phyloP scores from a whole-genome alignment of 2,797 vertebrate genomes.

The Macropus fuliginosus region DNA sequence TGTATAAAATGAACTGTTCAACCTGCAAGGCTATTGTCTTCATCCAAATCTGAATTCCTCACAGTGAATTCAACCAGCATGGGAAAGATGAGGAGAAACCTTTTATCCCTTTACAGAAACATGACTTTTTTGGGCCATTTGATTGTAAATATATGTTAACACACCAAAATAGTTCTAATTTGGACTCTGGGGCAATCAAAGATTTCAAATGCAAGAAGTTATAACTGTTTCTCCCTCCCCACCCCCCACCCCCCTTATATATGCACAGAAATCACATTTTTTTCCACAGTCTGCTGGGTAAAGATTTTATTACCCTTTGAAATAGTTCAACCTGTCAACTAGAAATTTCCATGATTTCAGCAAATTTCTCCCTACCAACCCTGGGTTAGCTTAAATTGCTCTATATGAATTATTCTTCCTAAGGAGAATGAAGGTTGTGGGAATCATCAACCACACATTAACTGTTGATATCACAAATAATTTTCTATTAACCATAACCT shows the following conservation, averaged over 20 bases:
- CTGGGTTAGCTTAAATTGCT: neutral
- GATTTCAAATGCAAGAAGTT: neutral
- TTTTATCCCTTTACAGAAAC: neutral
- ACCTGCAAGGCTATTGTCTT: neutral
- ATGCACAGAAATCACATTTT: neutral
- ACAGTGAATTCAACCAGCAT: neutral
- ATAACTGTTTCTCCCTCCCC: neutral
- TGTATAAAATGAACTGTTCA: neutral
- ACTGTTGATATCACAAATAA: slow-evolving; percentile 37
- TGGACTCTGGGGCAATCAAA: neutral
- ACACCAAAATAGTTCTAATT: neutral
- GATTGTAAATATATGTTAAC: neutral
- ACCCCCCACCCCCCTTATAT: neutral
- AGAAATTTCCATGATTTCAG: neutral
- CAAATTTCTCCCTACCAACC: neutral
- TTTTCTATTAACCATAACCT: slow-evolving; percentile 14
- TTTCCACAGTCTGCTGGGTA: neutral
- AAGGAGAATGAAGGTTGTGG: slow-evolving; percentile 8
- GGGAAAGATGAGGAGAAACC: neutral
- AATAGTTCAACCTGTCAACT: neutral
- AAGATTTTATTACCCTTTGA: neutral
- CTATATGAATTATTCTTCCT: slow-evolving; percentile 50
- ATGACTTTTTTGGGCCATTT: neutral
- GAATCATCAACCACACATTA: slow-evolving; percentile 21
- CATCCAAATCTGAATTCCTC: neutral